Conservation (phyloP, 1,140 invertebrate species). For the Zelostemma sp. region DNA sequence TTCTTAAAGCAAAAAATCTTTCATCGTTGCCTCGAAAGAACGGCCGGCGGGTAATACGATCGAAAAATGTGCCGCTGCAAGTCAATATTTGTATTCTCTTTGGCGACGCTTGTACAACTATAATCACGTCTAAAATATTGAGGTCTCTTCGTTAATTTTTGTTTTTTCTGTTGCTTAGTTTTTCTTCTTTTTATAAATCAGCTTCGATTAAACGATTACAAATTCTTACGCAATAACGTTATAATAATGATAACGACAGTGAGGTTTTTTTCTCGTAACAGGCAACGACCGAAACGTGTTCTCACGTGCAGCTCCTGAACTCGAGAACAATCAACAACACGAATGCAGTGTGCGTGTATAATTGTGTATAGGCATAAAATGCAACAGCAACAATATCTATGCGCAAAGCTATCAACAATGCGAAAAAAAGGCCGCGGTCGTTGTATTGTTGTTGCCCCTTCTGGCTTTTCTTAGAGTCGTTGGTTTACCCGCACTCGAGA, state of each 20-base stretch:
- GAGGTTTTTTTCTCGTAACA: not conserved
- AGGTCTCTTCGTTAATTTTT: not conserved
- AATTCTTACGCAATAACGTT: not conserved
- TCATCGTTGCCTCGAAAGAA: not conserved
- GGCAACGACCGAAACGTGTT: constrained; percentile 12
- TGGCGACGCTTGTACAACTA: not conserved
- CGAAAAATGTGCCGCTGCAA: not conserved
- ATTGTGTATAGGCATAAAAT: constrained; percentile 7
- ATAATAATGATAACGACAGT: constrained; percentile 13
- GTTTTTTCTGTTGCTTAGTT: not conserved
- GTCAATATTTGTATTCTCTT: not conserved
- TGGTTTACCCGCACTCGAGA: not conserved
- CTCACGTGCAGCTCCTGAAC: not conserved
- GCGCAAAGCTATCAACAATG: constrained; percentile 4
- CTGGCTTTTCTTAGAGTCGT: not conserved
- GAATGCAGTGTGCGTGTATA: not conserved
- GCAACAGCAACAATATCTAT: constrained; percentile 11
- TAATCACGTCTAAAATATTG: not conserved
- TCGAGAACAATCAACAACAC: constrained; percentile 8
- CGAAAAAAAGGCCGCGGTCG: constrained; percentile 19
- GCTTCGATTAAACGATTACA: not conserved
- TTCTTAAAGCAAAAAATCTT: not conserved
- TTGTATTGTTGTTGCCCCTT: constrained; percentile 21
- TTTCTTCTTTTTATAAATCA: not conserved
- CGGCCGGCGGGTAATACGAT: not conserved